A percentile compares a stretch with the other conserved stretches of the same genome.
phyloP scores from a whole-genome alignment of 2,797 vertebrate genomes.

The Dryobates pubescens region DNA sequence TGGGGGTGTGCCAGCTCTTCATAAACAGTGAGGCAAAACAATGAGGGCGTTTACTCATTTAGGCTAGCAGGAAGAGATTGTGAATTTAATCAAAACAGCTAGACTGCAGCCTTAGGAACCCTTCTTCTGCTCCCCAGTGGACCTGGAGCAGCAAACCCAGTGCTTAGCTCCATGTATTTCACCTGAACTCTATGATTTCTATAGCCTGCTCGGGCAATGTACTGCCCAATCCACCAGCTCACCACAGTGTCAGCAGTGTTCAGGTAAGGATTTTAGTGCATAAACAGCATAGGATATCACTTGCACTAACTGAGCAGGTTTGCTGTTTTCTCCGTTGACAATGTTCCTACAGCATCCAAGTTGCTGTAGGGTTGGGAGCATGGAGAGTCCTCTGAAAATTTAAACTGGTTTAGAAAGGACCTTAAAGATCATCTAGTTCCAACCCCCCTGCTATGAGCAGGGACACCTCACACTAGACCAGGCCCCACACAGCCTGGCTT shows the following conservation, averaged over 20 bases:
- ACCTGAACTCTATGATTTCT: accelerated
- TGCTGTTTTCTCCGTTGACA: not conserved
- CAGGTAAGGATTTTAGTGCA: not conserved
- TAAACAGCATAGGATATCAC: not conserved
- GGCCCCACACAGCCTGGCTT: no score
- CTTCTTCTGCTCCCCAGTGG: not conserved
- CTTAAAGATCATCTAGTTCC: not conserved
- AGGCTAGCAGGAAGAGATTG: not conserved
- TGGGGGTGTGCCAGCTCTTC: not conserved
- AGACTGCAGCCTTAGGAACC: not conserved
- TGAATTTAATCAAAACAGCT: not conserved
- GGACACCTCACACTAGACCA: not conserved
- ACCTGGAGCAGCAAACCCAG: not conserved
- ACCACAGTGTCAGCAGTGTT: not conserved
- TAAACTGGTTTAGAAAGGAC: not conserved
- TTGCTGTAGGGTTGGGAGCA: not conserved
- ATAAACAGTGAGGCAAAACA: not conserved
- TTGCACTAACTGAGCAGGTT: not conserved
- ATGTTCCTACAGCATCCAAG: not conserved
- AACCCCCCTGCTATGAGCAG: not conserved
- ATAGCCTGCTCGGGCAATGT: not conserved
- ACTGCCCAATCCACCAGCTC: not conserved
- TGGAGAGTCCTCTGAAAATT: not conserved
- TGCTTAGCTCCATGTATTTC: accelerated
- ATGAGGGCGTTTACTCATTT: not conserved